phyloP scores from a whole-genome alignment of 2,113 vertebrate genomes.

The Jacana jacana region DNA sequence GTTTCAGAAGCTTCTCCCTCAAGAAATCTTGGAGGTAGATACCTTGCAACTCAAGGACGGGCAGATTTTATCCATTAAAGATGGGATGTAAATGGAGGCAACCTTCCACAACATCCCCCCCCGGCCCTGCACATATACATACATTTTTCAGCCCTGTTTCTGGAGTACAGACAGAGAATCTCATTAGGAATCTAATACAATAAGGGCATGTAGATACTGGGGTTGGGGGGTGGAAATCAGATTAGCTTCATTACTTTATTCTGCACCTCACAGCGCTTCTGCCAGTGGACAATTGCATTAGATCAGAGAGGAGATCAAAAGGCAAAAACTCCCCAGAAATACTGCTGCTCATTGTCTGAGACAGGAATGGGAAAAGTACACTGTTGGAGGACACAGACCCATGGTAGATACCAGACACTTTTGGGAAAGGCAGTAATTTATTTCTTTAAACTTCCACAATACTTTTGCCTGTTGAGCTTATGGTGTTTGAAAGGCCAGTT shows the following conservation, averaged over 20 bases:
- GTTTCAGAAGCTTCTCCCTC: not conserved
- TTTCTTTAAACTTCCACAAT: not conserved
- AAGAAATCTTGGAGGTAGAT: conserved; percentile 62
- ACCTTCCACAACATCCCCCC: conserved; percentile 74
- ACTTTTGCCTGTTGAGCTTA: not conserved
- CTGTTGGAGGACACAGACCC: conserved; percentile 23
- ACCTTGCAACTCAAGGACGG: conserved; percentile 84
- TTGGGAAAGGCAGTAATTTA: not conserved
- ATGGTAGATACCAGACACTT: not conserved
- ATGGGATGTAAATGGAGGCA: conserved; percentile 92
- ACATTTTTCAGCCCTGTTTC: conserved; percentile 80
- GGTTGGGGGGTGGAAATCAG: conserved; percentile 90
- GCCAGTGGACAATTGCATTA: conserved; percentile 98
- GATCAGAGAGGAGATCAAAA: conserved; percentile 88
- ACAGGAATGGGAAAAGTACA: not conserved
- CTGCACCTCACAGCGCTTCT: conserved; percentile 92
- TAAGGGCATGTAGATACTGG: conserved; percentile 95
- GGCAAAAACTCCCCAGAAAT: conserved; percentile 83
- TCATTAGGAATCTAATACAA: conserved; percentile 99
- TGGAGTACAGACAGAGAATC: conserved; percentile 85
- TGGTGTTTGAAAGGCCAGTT: not conserved
- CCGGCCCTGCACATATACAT: too few species aligned
- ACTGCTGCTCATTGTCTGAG: conserved; percentile 63
- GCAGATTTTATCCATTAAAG: conserved; percentile 94
- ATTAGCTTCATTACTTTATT: conserved; percentile 99